Evolutionary conservation across 2,888 invertebrate genomes (phyloP), one percentile per base, ranked within the genome.

Genomic region (Melinaea marsaeus): DNA sequence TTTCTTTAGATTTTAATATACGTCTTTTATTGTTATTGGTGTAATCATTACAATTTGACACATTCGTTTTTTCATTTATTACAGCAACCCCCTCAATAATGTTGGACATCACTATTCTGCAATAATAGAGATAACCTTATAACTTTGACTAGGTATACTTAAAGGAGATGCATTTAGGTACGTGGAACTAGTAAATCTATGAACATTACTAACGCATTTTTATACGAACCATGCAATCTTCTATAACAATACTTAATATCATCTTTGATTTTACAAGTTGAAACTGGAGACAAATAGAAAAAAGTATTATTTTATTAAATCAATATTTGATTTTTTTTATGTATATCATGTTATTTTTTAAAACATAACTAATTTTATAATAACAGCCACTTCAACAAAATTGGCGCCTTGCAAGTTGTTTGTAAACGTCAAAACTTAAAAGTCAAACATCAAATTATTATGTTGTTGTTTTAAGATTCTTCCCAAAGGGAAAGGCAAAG

Each of bases 31-130:
- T 70, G 35, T 71, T 73, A 61, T 72, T 71, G 57, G 64, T 69
- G 58, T 65, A 66, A 55, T 69, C 69, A 62, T 65, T 66, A 59
- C 63, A 61, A 66, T 63, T 63, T 54, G 58, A 67, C 37, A 34
- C 64, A 57, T 66, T 56, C 54, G 68, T 47, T 65, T 69, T 63
- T 68, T 65, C 64, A 66, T 74, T 72, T 64, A 71, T 63, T 62
- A 61, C 61, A 55, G 58, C 70, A 66, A 73, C 62, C 67, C 71
- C 63, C 61, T 79, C 75, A 65, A 76, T 65, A 69, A 77, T 76
- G 77, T 75, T 80, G 76, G 86, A 85, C 88, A 90, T 89, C 65
- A 81, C 86, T 85, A 78, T 72, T 77, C 86, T 87, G 79, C 61
- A 86, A 84, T 67, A 35, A 61, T 60, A 59, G 61, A 37, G 62